Base-by-base conservation (phyloP, 2,888 invertebrate genomes). In the Catocala fraxini region DNA sequence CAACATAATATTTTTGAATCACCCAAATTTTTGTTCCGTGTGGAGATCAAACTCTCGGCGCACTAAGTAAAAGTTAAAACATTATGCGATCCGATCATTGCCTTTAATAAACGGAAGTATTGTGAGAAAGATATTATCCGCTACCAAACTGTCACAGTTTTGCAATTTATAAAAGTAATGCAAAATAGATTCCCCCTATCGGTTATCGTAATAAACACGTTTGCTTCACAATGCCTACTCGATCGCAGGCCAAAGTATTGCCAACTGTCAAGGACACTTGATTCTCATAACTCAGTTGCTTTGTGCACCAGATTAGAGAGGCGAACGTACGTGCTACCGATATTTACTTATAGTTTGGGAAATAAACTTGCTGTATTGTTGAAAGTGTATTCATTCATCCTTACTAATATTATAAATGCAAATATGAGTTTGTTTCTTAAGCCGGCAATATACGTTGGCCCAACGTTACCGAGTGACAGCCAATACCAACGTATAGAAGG, bases 231-330 rank as follows among this genome's bases (percentile, higher is more conserved):
- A 65, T 66, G 63, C 78, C 56, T 35, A 73, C 67, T 65, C 64
- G 59, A 33, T 59, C 53, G 45, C 49, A 45, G 35, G 6, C 49
- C 59, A 53, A 67, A 74, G 71, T 75, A 67, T 77, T 71, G 58
- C 76, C 73, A 70, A 75, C 79, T 83, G 86, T 83, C 86, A 81
- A 68, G 65, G 42, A 58, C 85, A 85, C 78, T 69, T 69, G 62
- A 56, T 65, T 69, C 71, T 71, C 86, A 81, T 86, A 85, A 86
- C 75, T 86, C 85, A 84, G 52, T 49, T 61, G 72, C 71, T 79
- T 81, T 84, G 80, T 84, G 80, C 73, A 79, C 57, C 74, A 65
- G 68, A 75, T 81, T 79, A 77, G 66, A 58, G 33, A 58, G 57
- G 65, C 43, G 43, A 63, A 63, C 58, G 57, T 58, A 55, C 39